Percentiles rank a stretch among this genome's conserved stretches.
Conservation (phyloP, 92 coral and sea anemone genomes). For the Porites lobata region DNA sequence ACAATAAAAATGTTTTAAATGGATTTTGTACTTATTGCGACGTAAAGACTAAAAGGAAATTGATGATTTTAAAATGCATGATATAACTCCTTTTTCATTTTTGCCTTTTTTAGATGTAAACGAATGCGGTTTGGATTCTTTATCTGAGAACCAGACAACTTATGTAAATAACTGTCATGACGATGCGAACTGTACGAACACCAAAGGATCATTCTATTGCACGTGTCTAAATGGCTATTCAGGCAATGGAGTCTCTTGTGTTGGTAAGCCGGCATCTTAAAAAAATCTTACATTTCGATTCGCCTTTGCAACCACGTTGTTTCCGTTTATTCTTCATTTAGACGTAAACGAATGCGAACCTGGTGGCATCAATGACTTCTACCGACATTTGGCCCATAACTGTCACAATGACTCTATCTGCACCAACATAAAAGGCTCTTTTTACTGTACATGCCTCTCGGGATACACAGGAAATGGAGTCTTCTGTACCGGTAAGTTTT, state of each 20-base stretch:
- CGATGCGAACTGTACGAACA: conserved; percentile 86
- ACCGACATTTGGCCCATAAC: conserved; percentile 48
- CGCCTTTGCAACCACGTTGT: background rate
- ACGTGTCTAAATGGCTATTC: conserved; percentile 78
- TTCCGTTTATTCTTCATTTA: background rate
- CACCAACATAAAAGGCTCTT: conserved; percentile 60
- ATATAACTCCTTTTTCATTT: background rate
- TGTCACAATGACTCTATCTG: conserved; percentile 65
- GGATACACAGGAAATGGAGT: conserved; percentile 70
- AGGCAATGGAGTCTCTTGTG: conserved; percentile 78
- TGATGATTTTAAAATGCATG: no score
- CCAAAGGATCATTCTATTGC: conserved; percentile 80
- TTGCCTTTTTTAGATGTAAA: conserved; percentile 38
- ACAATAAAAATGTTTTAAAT: no score
- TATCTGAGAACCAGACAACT: conserved; percentile 62
- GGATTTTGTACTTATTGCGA: no score
- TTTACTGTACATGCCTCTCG: conserved; percentile 60
- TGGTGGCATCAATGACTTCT: conserved; percentile 23
- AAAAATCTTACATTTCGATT: background rate
- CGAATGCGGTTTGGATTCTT: conserved; percentile 57
- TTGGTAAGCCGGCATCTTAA: conserved; percentile 51
- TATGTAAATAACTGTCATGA: conserved; percentile 81
- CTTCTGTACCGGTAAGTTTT: conserved; percentile 46
- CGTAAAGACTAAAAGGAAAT: no score
- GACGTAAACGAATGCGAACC: conserved; percentile 69